Conservation (phyloP, 2,797 vertebrate species). For the Argentina silus region DNA sequence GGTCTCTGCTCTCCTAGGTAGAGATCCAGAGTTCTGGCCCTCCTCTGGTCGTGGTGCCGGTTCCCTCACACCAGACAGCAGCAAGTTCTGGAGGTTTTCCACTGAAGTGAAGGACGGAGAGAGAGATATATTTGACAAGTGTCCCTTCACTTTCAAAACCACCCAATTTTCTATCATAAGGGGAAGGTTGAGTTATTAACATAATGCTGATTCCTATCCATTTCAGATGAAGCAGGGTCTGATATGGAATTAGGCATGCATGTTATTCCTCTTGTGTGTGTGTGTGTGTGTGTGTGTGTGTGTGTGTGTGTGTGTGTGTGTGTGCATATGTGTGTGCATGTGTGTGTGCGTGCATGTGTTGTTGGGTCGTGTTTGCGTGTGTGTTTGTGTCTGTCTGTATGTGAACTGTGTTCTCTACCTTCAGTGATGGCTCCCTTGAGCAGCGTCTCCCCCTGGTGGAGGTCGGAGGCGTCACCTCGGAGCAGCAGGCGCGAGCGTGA, state of each 20-base stretch:
- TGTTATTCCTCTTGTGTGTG: no score
- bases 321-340: background rate
- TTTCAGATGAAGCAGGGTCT: no score
- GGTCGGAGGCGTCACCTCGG: conserved; percentile 82
- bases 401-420: conserved; percentile 69
- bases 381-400: background rate
- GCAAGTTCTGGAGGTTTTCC: conserved; percentile 88
- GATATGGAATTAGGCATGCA: no score
- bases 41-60: conserved; percentile 67
- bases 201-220: no score
- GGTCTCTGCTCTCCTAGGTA: conserved; percentile 86
- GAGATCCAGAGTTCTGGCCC: conserved; percentile 47
- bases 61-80: conserved; percentile 76
- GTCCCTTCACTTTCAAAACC: no score
- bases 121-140: background rate
- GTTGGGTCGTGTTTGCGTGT: no score
- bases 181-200: no score
- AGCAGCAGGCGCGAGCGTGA: conserved; percentile 76
- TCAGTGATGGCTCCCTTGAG: conserved; percentile 89
- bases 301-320: background rate
- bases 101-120: conserved; percentile 68
- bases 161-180: no score
- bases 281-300: background rate
- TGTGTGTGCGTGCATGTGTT: background rate
- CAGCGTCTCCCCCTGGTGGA: conserved; percentile 87